phyloP scores from a whole-genome alignment of 2,113 vertebrate genomes.

The Panurus biarmicus region DNA sequence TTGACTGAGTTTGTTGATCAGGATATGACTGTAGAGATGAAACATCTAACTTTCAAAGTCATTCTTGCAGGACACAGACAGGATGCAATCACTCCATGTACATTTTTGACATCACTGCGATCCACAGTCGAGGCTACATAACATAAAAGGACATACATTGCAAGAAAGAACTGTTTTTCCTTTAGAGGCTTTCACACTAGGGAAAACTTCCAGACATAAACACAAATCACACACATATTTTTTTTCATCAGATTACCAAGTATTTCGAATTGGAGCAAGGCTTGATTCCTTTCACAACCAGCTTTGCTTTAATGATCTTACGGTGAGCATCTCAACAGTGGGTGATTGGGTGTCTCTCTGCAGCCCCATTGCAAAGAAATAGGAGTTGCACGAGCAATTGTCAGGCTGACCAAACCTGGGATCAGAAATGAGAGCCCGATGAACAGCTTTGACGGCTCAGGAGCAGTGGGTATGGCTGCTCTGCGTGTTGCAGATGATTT shows the following conservation, averaged over 20 bases:
- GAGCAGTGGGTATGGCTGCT: background rate
- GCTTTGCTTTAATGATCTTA: background rate
- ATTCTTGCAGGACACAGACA: conserved; percentile 50
- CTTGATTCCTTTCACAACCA: background rate
- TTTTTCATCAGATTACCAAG: background rate
- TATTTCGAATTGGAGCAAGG: background rate
- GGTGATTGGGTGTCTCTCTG: background rate
- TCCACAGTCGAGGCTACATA: conserved; percentile 31
- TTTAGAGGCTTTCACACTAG: conserved; percentile 19
- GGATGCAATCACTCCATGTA: conserved; percentile 53
- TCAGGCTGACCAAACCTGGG: background rate
- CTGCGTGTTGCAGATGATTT: background rate
- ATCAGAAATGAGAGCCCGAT: background rate
- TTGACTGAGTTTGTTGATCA: conserved; percentile 61
- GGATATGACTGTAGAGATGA: conserved; percentile 66
- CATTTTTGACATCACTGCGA: conserved; percentile 50
- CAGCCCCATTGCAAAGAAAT: background rate
- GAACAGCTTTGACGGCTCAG: background rate
- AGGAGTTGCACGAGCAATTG: background rate
- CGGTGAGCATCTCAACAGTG: background rate
- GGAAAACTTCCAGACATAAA: conserved; percentile 56
- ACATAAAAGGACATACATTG: conserved; percentile 53
- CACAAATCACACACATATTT: background rate
- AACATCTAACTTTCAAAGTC: conserved; percentile 67
- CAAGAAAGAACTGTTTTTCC: conserved; percentile 30